These are phyloP conservation scores for Halocynthia aurantium DNA, from an alignment of 23 tunicate genomes.

Conservation along the genomic window DNA sequence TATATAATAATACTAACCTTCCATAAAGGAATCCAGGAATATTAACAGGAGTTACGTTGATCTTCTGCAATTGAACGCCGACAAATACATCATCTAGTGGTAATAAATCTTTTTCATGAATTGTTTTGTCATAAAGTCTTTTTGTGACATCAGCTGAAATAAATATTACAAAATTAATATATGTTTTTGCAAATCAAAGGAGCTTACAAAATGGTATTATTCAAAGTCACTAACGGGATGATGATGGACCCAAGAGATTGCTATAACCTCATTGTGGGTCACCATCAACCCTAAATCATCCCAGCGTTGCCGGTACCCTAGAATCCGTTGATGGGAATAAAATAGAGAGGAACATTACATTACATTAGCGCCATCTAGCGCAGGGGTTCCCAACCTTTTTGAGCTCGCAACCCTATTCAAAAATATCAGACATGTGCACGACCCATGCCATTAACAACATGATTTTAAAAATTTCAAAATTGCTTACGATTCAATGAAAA, in stretches of 20 bases:
- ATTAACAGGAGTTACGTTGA: constrained; percentile 25
- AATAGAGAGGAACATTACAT: background rate
- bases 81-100: constrained; percentile 68
- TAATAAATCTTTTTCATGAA: constrained; percentile 1
- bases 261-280: too few species aligned
- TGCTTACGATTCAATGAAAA: too few species aligned
- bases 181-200: background rate
- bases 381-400: too few species aligned
- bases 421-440: too few species aligned
- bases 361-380: background rate
- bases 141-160: constrained; percentile 47
- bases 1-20: constrained; percentile 3
- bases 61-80: constrained; percentile 30
- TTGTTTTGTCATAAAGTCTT: constrained; percentile 1
- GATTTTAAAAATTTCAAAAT: too few species aligned
- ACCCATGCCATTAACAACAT: too few species aligned
- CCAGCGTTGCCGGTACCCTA: too few species aligned
- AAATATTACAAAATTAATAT: background rate
- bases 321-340: background rate
- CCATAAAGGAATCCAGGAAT: constrained; percentile 27
- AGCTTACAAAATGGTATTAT: background rate
- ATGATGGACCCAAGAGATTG: too few species aligned
- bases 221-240: background rate
- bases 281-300: too few species aligned
- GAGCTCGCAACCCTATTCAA: too few species aligned